Percentiles rank a stretch among this genome's conserved stretches.
Conservation (phyloP, 53 echinoderm and acorn worm genomes). For the Holothuria leucospilota region DNA sequence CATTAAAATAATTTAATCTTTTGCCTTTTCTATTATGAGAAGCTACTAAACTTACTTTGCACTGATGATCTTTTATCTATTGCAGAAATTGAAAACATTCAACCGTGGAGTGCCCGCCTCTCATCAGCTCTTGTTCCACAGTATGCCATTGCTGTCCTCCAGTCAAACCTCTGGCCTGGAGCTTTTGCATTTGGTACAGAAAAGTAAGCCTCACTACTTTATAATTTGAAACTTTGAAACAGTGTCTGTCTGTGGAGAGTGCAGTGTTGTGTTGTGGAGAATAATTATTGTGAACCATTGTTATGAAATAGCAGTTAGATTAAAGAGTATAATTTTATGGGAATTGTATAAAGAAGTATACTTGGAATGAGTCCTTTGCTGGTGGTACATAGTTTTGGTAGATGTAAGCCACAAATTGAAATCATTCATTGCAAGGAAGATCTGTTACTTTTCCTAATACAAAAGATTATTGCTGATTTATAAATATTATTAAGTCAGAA, state of each 20-base stretch:
- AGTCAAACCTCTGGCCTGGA: constrained; percentile 98
- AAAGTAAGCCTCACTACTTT: constrained; percentile 70
- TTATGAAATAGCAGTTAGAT: too few relatives aligned
- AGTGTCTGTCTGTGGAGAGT: not conserved
- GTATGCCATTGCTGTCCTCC: constrained; percentile 91
- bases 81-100: constrained; percentile 87
- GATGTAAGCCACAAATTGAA: too few relatives aligned
- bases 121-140: constrained; percentile 88
- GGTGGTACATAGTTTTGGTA: too few relatives aligned
- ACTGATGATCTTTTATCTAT: not conserved
- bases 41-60: not conserved
- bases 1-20: too few relatives aligned
- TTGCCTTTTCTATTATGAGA: too few relatives aligned
- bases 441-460: too few relatives aligned
- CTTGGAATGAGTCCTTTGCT: too few relatives aligned
- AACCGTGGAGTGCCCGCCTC: constrained; percentile 92
- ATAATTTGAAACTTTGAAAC: not conserved
- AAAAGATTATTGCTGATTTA: too few relatives aligned
- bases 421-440: too few relatives aligned
- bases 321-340: too few relatives aligned
- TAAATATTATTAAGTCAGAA: too few relatives aligned
- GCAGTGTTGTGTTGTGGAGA: not conserved
- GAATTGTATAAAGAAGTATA: too few relatives aligned
- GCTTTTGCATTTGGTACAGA: constrained; percentile 98
- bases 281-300: not conserved